A percentile compares a stretch with the other conserved stretches of the same genome.
phyloP scores from a whole-genome alignment of 2,113 vertebrate genomes.

The Telmatochromis sp. region DNA sequence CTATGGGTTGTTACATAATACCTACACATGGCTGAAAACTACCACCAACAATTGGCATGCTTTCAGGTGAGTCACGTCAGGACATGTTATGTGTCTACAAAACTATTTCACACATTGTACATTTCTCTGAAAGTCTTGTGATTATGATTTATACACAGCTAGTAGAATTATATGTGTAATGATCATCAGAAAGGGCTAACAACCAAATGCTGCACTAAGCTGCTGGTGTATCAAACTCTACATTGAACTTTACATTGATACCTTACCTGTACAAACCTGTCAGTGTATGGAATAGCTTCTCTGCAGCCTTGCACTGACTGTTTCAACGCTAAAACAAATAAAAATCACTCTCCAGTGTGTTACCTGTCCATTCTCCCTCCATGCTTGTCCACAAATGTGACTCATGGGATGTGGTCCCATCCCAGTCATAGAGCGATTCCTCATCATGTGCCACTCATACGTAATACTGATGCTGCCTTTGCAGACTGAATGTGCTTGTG shows the following conservation, averaged over 20 bases:
- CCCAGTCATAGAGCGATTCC: not conserved
- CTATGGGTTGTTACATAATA: no score
- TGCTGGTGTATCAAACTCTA: not conserved
- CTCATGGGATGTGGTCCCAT: not conserved
- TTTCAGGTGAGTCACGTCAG: no score
- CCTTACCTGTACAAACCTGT: not conserved
- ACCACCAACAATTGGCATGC: no score
- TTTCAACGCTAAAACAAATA: not conserved
- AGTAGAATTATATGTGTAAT: not conserved
- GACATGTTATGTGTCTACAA: not conserved
- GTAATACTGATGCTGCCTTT: conserved; percentile 17
- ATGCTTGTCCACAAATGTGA: not conserved
- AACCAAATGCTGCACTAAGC: not conserved
- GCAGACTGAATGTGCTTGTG: not conserved
- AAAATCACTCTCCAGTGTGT: conserved; percentile 48
- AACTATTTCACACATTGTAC: not conserved
- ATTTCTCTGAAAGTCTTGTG: not conserved
- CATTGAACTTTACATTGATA: not conserved
- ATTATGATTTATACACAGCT: not conserved
- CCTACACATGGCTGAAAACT: no score
- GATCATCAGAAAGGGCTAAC: not conserved
- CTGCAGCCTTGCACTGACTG: not conserved
- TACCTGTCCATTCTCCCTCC: conserved; percentile 28
- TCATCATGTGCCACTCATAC: not conserved
- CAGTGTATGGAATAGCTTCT: not conserved